Percentiles rank a stretch among this genome's conserved stretches.
phyloP scores from a whole-genome alignment of 2,888 invertebrate species.

The Agrilus mali region DNA sequence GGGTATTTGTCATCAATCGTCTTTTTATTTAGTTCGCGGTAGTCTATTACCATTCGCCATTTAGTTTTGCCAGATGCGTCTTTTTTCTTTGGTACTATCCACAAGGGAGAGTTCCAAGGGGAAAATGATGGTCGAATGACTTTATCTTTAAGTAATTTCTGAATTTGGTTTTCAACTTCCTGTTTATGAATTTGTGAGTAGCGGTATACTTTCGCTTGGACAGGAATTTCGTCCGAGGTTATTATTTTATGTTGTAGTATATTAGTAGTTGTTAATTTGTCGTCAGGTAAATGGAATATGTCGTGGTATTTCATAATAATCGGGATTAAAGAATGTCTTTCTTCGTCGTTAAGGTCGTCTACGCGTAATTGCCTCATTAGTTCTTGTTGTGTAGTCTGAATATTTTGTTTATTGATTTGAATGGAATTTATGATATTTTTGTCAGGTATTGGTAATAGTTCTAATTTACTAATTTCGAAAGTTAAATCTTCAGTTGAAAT shows the following conservation, averaged over 20 bases:
- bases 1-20: constrained; percentile 14
- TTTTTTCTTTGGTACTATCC: constrained; percentile 23
- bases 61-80: constrained; percentile 19
- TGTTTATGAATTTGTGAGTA: too few species aligned
- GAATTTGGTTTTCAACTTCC: too few species aligned
- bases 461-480: too few species aligned
- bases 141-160: constrained; percentile 15
- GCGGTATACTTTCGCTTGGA: too few species aligned
- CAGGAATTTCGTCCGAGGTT: not conserved
- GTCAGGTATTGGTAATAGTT: not conserved
- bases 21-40: constrained; percentile 12
- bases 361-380: not conserved
- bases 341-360: not conserved
- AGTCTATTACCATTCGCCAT: constrained; percentile 17
- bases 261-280: not conserved
- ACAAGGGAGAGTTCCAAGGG: constrained; percentile 23
- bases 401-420: not conserved
- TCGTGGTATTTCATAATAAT: not conserved
- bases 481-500: too few species aligned
- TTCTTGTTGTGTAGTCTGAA: not conserved
- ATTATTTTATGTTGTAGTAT: not conserved
- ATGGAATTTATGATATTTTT: not conserved
- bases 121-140: constrained; percentile 20
- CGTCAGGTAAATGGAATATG: not conserved
- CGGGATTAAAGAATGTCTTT: not conserved